A percentile compares a stretch with the other conserved stretches of the same genome.
Evolutionary conservation across 2,888 invertebrate genomes (phyloP).

Genomic region (Phaonia tiefii): DNA sequence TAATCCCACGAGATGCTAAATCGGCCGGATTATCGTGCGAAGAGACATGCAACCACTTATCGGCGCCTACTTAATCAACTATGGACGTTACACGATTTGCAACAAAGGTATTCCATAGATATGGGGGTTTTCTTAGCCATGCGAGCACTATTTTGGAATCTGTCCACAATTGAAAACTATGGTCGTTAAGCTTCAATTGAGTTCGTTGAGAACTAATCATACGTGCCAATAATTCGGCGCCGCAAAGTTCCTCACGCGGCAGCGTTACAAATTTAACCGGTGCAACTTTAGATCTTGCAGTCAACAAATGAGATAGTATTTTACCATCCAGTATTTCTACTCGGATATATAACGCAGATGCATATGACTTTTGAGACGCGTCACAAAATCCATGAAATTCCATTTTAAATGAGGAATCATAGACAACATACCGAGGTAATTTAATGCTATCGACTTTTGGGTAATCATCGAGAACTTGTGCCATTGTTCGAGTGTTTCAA

Average conservation of each 20-base stretch:
- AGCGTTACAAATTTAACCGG: not conserved
- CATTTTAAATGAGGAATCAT: not conserved
- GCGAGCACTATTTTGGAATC: not conserved
- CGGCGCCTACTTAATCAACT: not conserved
- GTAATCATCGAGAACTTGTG: conserved; percentile 6
- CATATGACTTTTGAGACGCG: conserved; percentile 47
- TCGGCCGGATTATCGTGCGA: conserved; percentile 45
- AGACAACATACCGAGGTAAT: not conserved
- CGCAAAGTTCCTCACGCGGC: not conserved
- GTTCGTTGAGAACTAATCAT: not conserved
- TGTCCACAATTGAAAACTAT: not conserved
- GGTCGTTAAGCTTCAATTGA: not conserved
- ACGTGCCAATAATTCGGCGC: not conserved
- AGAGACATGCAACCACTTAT: conserved; percentile 2
- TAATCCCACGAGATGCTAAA: conserved; percentile 39
- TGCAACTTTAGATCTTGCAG: not conserved
- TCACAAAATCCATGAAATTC: conserved; percentile 53
- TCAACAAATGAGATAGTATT: not conserved
- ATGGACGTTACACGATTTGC: not conserved
- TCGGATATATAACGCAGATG: conserved; percentile 34
- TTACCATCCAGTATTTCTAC: not conserved
- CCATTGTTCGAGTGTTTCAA: not conserved
- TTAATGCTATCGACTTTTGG: not conserved
- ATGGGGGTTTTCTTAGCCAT: not conserved
- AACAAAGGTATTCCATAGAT: not conserved